These are phyloP conservation scores for Leiothrix lutea DNA, from an alignment of 2,113 vertebrate species.

Conservation along the genomic window DNA sequence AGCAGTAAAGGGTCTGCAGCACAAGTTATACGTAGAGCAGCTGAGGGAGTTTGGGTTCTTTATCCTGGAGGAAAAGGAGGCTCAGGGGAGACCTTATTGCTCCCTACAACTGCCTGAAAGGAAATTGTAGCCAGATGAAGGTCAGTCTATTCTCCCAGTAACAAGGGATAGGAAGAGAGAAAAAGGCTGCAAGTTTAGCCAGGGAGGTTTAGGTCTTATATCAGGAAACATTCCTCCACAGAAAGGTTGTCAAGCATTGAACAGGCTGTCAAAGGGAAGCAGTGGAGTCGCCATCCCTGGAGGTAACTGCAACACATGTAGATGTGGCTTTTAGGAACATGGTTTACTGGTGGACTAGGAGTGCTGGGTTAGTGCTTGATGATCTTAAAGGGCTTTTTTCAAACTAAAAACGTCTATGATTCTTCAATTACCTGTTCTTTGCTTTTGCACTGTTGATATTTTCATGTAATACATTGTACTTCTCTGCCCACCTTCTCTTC, in stretches of 20 bases:
- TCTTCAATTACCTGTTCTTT: background rate
- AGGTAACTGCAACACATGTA: background rate
- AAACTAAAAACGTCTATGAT: background rate
- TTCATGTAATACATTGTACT: background rate
- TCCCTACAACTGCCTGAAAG: background rate
- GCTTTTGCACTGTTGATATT: background rate
- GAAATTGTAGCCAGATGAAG: rapidly evolving
- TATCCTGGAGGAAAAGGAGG: background rate
- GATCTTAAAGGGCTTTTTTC: background rate
- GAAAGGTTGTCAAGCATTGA: background rate
- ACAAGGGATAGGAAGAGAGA: background rate
- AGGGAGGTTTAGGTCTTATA: background rate
- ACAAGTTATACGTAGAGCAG: background rate
- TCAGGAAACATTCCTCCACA: background rate
- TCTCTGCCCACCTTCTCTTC: background rate
- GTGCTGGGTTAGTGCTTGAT: background rate
- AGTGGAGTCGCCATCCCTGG: background rate
- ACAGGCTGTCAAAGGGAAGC: background rate
- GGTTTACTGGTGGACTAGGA: background rate
- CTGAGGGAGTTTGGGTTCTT: background rate
- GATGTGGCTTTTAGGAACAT: background rate
- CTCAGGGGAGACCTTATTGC: background rate
- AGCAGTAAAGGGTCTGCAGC: background rate
- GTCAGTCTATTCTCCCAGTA: background rate
- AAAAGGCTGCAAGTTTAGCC: background rate